A percentile compares a stretch with the other conserved stretches of the same genome.
These are phyloP conservation scores for Zophobas morio DNA, from an alignment of 1,140 invertebrate species.

Conservation along the genomic window DNA sequence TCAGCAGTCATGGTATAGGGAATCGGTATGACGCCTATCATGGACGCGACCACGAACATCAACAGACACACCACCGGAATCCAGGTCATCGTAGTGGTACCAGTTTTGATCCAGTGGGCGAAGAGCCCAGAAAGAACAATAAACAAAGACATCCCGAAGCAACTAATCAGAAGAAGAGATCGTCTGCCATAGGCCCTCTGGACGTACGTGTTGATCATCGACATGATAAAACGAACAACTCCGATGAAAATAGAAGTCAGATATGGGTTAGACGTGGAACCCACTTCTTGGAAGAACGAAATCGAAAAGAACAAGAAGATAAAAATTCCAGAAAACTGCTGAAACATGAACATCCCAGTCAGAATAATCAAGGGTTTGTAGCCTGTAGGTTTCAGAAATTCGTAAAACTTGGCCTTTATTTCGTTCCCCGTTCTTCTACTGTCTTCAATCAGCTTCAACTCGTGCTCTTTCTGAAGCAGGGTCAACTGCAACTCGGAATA, in stretches of 20 bases:
- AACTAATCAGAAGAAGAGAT: constrained; percentile 69
- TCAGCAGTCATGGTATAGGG: constrained; percentile 77
- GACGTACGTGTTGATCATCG: constrained; percentile 70
- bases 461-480: constrained; percentile 65
- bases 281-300: constrained; percentile 72
- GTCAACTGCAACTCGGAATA: constrained; percentile 64
- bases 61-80: constrained; percentile 55
- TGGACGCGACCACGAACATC: constrained; percentile 70
- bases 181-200: constrained; percentile 69
- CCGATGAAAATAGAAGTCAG: constrained; percentile 75
- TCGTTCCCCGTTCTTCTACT: constrained; percentile 58
- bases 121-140: constrained; percentile 71
- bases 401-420: constrained; percentile 62
- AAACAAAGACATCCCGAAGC: constrained; percentile 69
- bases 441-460: constrained; percentile 66
- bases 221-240: constrained; percentile 74
- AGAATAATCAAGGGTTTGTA: constrained; percentile 74
- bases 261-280: constrained; percentile 68
- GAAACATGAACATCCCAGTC: constrained; percentile 72
- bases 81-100: constrained; percentile 52
- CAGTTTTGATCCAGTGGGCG: constrained; percentile 66
- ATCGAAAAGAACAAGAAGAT: constrained; percentile 79
- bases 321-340: constrained; percentile 76
- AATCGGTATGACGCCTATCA: constrained; percentile 73
- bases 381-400: constrained; percentile 70